These are phyloP conservation scores for Macaria liturata DNA, from an alignment of 2,888 invertebrate genomes.

Conservation along the genomic window DNA sequence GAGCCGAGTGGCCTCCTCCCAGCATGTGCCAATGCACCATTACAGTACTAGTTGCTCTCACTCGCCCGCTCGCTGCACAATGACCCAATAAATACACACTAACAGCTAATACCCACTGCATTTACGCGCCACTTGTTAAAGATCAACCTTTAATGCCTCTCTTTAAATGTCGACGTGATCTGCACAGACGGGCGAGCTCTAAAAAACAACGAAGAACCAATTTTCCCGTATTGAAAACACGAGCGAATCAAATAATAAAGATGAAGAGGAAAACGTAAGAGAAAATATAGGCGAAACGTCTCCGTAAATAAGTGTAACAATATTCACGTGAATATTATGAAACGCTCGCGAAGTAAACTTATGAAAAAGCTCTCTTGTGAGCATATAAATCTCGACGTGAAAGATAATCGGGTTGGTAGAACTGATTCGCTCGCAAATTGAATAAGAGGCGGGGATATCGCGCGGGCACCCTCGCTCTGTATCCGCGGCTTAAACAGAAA, in stretches of 20 bases:
- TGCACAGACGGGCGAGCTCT: slow-evolving; percentile 12
- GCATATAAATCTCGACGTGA: slow-evolving; percentile 75
- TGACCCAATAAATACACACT: slow-evolving; percentile 59
- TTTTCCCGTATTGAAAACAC: slow-evolving; percentile 9
- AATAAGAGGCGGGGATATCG: slow-evolving; percentile 74
- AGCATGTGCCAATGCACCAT: slow-evolving; percentile 69
- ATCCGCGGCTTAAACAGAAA: slow-evolving; percentile 57
- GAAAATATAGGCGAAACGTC: slow-evolving; percentile 32
- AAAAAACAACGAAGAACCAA: slow-evolving; percentile 9
- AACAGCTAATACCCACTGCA: slow-evolving; percentile 44
- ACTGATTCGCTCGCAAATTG: slow-evolving; percentile 81
- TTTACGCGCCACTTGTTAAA: slow-evolving; percentile 36
- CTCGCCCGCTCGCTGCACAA: slow-evolving; percentile 52
- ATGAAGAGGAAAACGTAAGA: slow-evolving; percentile 11
- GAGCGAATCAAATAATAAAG: slow-evolving; percentile 11
- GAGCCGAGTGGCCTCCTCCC: slow-evolving; percentile 65
- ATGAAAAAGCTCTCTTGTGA: slow-evolving; percentile 64
- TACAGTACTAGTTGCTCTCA: slow-evolving; percentile 68
- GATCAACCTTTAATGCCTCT: slow-evolving; percentile 27
- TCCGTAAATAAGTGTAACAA: slow-evolving; percentile 37
- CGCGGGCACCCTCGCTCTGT: slow-evolving; percentile 43
- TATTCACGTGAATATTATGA: slow-evolving; percentile 48
- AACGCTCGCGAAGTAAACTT: slow-evolving; percentile 52
- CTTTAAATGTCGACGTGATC: slow-evolving; percentile 16
- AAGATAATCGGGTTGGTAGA: slow-evolving; percentile 79